Base-by-base conservation (phyloP, 2,888 invertebrate species). In the Lasioglossum lativentre region DNA sequence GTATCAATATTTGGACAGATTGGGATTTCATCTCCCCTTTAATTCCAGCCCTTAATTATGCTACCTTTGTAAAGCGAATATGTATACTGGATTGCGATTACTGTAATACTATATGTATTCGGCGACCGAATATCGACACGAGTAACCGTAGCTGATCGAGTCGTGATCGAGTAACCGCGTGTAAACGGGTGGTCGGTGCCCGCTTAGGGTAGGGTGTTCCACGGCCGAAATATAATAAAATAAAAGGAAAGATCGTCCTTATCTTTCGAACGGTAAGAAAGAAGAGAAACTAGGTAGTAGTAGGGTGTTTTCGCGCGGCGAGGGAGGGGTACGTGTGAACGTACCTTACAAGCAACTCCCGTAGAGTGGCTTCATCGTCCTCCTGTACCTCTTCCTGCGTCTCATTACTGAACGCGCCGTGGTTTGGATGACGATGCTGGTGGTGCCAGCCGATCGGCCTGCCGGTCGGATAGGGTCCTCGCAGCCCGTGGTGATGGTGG, bases 281-380 rank as follows among this genome's bases (percentile, higher is more conserved):
- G 63, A 30, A 63, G 63, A 19, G 66, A 34, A 30, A 30, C 63
- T 63, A 23, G 34, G 23, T 68, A 4, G 23, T 68, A 4, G 23
- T 34, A 34, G 66, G 66, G 23, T 34, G 38, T 68, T 3, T 3
- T 19, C 34, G 30, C 16, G 63, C 8, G 66, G 8, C 3, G 66
- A 19, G 34, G 66, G 34, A 6, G 10, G 19, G 66, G 89, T 82
- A 86, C 90, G 90, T 78, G 83, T 80, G 89, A 96, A 96, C 96
- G 96, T 97, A 97, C 98, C 98, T 98, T 97, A 98, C 97, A 96
- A 98, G 98, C 97, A 98, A 97, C 97, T 98, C 98, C 97, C 98
- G 98, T 96, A 98, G 97, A 96, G 98, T 98, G 96, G 98, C 97
- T 97, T 98, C 98, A 97, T 98, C 98, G 95, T 96, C 96, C 95